These are phyloP conservation scores for Eupithecia insigniata DNA, from an alignment of 2,888 invertebrate species.

Conservation along the genomic window DNA sequence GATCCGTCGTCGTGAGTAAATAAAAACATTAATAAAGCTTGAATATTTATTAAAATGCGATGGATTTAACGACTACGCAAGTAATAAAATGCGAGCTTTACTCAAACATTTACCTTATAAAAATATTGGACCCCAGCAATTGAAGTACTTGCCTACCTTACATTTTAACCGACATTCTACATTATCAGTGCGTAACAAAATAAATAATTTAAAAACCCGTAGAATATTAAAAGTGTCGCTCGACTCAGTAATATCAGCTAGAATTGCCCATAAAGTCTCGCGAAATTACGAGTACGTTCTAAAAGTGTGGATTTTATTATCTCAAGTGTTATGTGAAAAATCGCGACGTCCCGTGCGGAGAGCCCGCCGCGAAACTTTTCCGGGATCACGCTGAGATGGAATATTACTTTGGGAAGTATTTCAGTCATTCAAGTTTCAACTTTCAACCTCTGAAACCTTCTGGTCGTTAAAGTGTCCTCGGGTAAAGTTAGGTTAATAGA, in stretches of 20 bases:
- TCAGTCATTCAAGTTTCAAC: constrained; percentile 4
- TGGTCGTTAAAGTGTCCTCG: neutral
- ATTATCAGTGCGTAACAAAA: constrained; percentile 60
- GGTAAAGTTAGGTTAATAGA: neutral
- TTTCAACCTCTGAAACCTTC: neutral
- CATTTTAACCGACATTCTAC: constrained; percentile 42
- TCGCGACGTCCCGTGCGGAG: constrained; percentile 45
- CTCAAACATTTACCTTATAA: constrained; percentile 4
- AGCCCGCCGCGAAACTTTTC: neutral
- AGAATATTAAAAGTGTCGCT: constrained; percentile 78
- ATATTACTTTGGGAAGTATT: constrained; percentile 16
- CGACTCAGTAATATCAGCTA: constrained; percentile 70
- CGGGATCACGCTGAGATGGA: constrained; percentile 9
- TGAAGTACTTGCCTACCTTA: constrained; percentile 18
- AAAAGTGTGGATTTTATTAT: constrained; percentile 80
- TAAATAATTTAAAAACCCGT: constrained; percentile 79
- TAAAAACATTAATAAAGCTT: constrained; percentile 11
- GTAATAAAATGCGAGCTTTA: constrained; percentile 1
- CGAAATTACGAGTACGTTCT: constrained; percentile 74
- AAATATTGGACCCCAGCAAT: constrained; percentile 16
- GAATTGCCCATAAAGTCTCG: constrained; percentile 77
- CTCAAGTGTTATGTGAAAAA: constrained; percentile 67
- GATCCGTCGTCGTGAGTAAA: neutral
- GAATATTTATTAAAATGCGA: constrained; percentile 7
- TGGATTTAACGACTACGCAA: neutral